These are phyloP conservation scores for Saccostrea cuccullata DNA, from an alignment of 1,140 invertebrate species.

Conservation along the genomic window DNA sequence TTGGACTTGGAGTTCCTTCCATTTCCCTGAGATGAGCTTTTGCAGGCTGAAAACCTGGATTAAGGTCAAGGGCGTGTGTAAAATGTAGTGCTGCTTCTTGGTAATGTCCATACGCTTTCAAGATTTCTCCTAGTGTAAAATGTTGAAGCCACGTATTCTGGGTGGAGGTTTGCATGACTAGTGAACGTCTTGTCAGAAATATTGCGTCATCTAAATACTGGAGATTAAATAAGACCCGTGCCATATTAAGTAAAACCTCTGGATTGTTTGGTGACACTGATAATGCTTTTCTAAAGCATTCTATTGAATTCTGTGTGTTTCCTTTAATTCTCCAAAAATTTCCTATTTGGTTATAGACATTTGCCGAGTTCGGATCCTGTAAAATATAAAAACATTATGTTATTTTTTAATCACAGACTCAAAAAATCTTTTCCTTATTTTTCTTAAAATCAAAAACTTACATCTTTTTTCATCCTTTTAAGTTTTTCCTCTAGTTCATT, in stretches of 20 bases:
- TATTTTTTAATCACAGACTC: no score
- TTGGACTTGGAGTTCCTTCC: conserved; percentile 71
- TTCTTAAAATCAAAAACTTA: conserved; percentile 47
- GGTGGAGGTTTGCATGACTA: conserved; percentile 87
- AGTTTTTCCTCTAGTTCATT: conserved; percentile 87
- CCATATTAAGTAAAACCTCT: conserved; percentile 90
- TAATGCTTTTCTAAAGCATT: conserved; percentile 91
- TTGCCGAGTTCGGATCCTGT: conserved; percentile 90
- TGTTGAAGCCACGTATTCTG: conserved; percentile 93
- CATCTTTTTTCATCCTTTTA: conserved; percentile 88
- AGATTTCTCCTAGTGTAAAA: conserved; percentile 86
- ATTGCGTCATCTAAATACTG: conserved; percentile 94
- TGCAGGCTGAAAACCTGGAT: conserved; percentile 90
- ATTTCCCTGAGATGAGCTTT: conserved; percentile 86
- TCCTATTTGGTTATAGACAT: conserved; percentile 92
- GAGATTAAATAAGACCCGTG: conserved; percentile 89
- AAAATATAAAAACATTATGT: conserved; percentile 67
- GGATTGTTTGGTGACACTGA: conserved; percentile 91
- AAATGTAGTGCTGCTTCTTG: conserved; percentile 90
- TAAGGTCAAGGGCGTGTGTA: conserved; percentile 87
- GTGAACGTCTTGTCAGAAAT: conserved; percentile 87
- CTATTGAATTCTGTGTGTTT: conserved; percentile 87
- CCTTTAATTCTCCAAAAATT: conserved; percentile 91
- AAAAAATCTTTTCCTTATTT: not conserved
- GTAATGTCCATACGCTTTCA: conserved; percentile 88